Conservation (phyloP, 2,888 invertebrate genomes). For the Orthosia cruda region DNA sequence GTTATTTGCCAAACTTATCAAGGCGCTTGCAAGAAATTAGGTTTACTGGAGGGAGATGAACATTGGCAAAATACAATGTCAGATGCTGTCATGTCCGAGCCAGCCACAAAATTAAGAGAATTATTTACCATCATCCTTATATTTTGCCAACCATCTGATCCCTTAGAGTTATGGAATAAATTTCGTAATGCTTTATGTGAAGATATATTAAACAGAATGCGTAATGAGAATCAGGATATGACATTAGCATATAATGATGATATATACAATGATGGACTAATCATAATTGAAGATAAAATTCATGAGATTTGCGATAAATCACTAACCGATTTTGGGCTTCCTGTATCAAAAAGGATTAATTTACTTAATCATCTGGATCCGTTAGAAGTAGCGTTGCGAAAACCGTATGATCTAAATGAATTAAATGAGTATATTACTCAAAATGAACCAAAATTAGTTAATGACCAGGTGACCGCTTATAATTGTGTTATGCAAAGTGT, state of each 20-base stretch:
- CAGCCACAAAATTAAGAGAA: slow-evolving; percentile 42
- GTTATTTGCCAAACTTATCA: slow-evolving; percentile 52
- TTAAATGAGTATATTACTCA: neutral
- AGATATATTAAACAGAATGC: slow-evolving; percentile 58
- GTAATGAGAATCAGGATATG: slow-evolving; percentile 59
- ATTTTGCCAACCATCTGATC: slow-evolving; percentile 56
- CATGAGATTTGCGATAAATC: neutral
- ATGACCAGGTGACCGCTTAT: no score
- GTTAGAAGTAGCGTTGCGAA: slow-evolving; percentile 1
- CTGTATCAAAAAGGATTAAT: neutral
- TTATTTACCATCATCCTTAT: slow-evolving; percentile 56
- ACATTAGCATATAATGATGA: slow-evolving; percentile 59
- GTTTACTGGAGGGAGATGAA: slow-evolving; percentile 54
- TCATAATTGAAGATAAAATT: slow-evolving; percentile 35
- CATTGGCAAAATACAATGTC: slow-evolving; percentile 41
- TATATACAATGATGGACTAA: slow-evolving; percentile 52
- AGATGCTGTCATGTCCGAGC: slow-evolving; percentile 17
- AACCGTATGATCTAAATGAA: slow-evolving; percentile 2
- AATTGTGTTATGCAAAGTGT: no score
- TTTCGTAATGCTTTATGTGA: slow-evolving; percentile 55
- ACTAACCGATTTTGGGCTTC: slow-evolving; percentile 1
- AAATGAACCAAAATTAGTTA: no score
- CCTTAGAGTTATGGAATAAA: slow-evolving; percentile 27
- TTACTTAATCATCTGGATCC: neutral
- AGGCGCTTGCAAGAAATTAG: slow-evolving; percentile 49